phyloP scores from a whole-genome alignment of 2,113 vertebrate genomes.

The Bubalus kerabau region DNA sequence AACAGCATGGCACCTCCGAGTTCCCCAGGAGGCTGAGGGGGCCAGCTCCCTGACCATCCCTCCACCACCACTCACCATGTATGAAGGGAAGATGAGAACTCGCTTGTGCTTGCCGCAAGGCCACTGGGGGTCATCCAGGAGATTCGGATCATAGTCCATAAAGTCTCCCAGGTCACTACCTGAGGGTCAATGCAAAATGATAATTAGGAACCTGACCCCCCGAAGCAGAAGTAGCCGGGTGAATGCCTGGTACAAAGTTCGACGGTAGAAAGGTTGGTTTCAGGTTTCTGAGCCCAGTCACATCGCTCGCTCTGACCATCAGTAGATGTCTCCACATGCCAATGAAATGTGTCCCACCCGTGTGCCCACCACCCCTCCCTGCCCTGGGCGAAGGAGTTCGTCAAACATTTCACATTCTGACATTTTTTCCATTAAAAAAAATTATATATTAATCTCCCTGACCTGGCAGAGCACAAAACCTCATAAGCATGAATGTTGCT shows the following conservation, averaged over 20 bases:
- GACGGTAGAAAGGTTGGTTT: background rate
- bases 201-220: background rate
- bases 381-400: background rate
- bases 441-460: background rate
- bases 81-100: conserved; percentile 97
- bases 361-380: background rate
- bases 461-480: background rate
- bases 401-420: background rate
- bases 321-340: background rate
- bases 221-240: background rate
- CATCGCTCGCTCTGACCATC: fast-evolving
- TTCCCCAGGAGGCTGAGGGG: background rate
- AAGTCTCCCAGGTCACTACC: conserved; percentile 94
- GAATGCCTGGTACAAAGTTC: background rate
- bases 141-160: conserved; percentile 94
- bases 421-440: background rate
- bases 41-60: fast-evolving
- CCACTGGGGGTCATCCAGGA: conserved; percentile 98
- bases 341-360: background rate
- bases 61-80: conserved; percentile 89
- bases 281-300: background rate
- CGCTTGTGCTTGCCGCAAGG: conserved; percentile 98
- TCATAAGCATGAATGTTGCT: background rate
- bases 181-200: conserved; percentile 66
- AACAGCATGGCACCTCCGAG: background rate